Conservation (phyloP, 2,888 invertebrate species). For the Aphodius granarius region DNA sequence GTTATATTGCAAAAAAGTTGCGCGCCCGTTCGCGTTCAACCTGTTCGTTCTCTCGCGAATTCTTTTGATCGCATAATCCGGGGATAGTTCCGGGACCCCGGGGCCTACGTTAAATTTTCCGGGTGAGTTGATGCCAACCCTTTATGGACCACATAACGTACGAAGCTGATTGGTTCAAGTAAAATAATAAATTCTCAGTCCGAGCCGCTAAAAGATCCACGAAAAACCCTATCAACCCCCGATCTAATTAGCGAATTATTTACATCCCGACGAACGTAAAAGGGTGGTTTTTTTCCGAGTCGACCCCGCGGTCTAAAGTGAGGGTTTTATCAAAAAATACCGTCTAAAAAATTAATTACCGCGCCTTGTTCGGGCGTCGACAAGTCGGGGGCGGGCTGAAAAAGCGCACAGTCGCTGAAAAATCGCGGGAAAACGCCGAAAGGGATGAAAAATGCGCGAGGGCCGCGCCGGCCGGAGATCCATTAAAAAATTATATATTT, state of each 20-base stretch:
- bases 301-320: background rate
- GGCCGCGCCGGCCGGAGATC: background rate
- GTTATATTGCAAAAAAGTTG: constrained; percentile 54
- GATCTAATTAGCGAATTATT: background rate
- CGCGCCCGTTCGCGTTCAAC: constrained; percentile 3
- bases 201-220: background rate
- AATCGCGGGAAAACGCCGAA: background rate
- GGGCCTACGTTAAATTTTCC: background rate
- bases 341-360: background rate
- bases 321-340: background rate
- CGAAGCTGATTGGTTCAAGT: too few species aligned
- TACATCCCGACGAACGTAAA: background rate
- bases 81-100: constrained; percentile 21
- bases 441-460: background rate
- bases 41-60: constrained; percentile 17
- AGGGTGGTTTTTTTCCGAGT: background rate
- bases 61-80: constrained; percentile 27
- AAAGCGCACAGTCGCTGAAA: background rate
- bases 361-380: background rate
- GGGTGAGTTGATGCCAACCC: background rate
- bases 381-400: background rate
- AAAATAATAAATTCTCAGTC: too few species aligned
- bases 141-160: too few species aligned
- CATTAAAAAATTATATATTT: background rate
- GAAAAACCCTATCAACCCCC: background rate